A percentile compares a stretch with the other conserved stretches of the same genome.
Conservation (phyloP, 2,113 vertebrate species). For the Crotalus tigris region DNA sequence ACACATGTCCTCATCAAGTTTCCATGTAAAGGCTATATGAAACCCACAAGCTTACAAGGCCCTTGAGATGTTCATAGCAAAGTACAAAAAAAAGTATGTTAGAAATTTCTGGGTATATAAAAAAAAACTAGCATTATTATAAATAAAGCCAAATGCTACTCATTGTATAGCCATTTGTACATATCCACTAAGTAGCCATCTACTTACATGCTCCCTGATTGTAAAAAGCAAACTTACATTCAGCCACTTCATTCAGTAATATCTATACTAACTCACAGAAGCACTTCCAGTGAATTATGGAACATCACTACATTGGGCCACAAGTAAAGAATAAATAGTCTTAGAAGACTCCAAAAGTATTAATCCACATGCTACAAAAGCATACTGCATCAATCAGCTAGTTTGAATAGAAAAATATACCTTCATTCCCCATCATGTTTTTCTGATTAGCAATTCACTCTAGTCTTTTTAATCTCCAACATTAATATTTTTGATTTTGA, state of each 20-base stretch:
- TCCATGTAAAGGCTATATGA: slow-evolving; percentile 68
- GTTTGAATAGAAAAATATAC: neutral
- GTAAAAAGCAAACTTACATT: neutral
- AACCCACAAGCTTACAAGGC: slow-evolving; percentile 30
- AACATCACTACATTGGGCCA: neutral
- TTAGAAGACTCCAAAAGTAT: neutral
- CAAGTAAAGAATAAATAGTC: neutral
- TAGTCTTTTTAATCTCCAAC: neutral
- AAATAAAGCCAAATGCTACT: neutral
- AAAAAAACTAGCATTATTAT: neutral
- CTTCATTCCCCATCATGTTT: neutral
- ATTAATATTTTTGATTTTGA: neutral
- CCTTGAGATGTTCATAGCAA: slow-evolving; percentile 14
- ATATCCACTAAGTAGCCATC: neutral
- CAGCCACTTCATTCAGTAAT: neutral
- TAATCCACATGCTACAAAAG: neutral
- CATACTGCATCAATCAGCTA: neutral
- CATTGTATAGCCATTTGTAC: too few species aligned
- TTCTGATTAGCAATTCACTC: neutral
- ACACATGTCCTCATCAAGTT: slow-evolving; percentile 70
- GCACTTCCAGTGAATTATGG: neutral
- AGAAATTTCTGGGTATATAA: neutral
- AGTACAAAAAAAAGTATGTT: neutral
- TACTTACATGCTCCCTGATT: neutral
- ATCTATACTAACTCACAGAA: neutral